Evolutionary conservation across 2,797 vertebrate species (phyloP).

Genomic region (Pampus argenteus): DNA sequence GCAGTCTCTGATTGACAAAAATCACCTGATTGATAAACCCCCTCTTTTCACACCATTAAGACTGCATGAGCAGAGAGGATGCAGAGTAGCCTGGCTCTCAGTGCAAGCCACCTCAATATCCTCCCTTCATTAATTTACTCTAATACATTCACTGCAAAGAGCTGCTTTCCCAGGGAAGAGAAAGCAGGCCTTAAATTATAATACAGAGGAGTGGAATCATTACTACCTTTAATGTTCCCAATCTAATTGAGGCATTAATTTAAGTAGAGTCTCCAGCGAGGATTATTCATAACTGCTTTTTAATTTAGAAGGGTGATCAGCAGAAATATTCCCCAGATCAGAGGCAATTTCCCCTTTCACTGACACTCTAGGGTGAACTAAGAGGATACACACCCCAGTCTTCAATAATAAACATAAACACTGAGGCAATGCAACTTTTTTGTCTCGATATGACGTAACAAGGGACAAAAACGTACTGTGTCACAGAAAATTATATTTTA

Average conservation of each 20-base stretch:
- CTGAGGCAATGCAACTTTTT: slow-evolving; percentile 8
- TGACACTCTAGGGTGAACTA: slow-evolving; percentile 28
- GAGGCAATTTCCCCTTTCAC: slow-evolving; percentile 57
- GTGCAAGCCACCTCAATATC: slow-evolving; percentile 78
- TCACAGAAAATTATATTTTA: not conserved
- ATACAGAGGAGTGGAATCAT: slow-evolving; percentile 86
- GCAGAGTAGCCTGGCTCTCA: slow-evolving; percentile 68
- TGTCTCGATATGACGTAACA: too few relatives aligned
- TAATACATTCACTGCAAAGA: slow-evolving; percentile 83
- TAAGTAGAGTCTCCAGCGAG: slow-evolving; percentile 82
- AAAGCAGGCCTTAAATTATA: slow-evolving; percentile 86
- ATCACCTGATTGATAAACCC: slow-evolving; percentile 68
- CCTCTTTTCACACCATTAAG: slow-evolving; percentile 63
- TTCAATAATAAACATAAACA: slow-evolving; percentile 39
- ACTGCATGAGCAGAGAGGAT: slow-evolving; percentile 59
- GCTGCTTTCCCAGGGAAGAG: slow-evolving; percentile 81
- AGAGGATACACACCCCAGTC: slow-evolving; percentile 19
- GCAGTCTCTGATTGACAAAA: slow-evolving; percentile 59
- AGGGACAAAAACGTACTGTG: slow-evolving; percentile 3
- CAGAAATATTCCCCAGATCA: slow-evolving; percentile 74
- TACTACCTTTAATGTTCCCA: slow-evolving; percentile 88
- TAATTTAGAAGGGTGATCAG: slow-evolving; percentile 82
- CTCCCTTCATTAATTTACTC: slow-evolving; percentile 84
- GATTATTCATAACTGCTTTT: slow-evolving; percentile 87
- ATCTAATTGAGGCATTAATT: slow-evolving; percentile 89